A percentile compares a stretch with the other conserved stretches of the same genome.
Conservation (phyloP, 1,140 invertebrate genomes). For the Bilobella aurantiaca region DNA sequence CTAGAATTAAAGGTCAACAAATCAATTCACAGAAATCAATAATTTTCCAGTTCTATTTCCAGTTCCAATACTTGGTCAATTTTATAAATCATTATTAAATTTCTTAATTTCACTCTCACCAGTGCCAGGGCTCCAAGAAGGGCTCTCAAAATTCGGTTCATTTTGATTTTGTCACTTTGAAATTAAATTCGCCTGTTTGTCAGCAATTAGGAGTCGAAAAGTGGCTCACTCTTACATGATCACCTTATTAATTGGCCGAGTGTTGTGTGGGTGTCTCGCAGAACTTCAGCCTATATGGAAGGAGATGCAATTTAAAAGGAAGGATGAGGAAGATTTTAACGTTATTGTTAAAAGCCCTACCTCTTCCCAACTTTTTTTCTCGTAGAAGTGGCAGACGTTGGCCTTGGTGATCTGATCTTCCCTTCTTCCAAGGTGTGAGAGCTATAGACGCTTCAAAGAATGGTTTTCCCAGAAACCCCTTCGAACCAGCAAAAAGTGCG, state of each 20-base stretch:
- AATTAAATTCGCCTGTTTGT: too few relatives aligned
- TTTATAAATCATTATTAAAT: too few relatives aligned
- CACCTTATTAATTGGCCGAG: not conserved
- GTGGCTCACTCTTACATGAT: not conserved
- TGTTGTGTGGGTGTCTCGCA: not conserved
- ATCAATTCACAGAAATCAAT: not conserved
- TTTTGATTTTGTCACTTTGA: not conserved
- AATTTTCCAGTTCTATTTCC: too few relatives aligned
- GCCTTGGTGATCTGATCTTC: not conserved
- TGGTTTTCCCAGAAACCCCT: too few relatives aligned
- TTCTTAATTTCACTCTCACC: too few relatives aligned
- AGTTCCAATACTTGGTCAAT: too few relatives aligned
- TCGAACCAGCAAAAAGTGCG: too few relatives aligned
- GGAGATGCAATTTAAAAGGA: not conserved
- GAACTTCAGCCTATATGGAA: not conserved
- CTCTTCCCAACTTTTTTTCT: not conserved
- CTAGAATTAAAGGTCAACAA: not conserved
- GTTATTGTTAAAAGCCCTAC: not conserved
- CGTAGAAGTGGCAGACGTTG: not conserved
- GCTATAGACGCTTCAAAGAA: not conserved
- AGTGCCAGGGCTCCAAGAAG: not conserved
- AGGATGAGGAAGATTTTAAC: not conserved
- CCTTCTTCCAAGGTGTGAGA: not conserved
- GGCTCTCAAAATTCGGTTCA: not conserved
- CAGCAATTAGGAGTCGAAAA: not conserved